These are phyloP conservation scores for Illadopsis cleaveri DNA, from an alignment of 2,113 vertebrate species.

Conservation along the genomic window DNA sequence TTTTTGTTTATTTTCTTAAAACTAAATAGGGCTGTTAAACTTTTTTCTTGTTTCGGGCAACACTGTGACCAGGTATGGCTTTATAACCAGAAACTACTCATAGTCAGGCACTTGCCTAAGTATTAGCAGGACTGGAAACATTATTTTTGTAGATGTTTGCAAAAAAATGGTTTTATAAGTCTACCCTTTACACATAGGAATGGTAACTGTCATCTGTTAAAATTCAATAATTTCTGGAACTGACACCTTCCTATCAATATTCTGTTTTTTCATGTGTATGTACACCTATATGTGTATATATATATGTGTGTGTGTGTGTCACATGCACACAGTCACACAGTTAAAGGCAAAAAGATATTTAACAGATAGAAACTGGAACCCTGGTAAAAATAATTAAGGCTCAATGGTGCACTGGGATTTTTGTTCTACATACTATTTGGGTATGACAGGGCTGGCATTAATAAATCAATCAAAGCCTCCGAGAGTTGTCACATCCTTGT, in stretches of 20 bases:
- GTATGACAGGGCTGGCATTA: not conserved
- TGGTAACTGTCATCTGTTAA: not conserved
- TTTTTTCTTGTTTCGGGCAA: not conserved
- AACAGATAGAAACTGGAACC: not conserved
- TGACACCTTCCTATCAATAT: not conserved
- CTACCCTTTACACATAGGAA: not conserved
- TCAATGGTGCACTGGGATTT: not conserved
- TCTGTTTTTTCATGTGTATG: not conserved
- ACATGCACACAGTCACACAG: not conserved
- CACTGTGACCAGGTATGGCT: not conserved
- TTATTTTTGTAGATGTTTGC: not conserved
- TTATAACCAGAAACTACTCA: not conserved
- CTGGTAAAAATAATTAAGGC: constrained; percentile 19
- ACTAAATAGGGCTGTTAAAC: not conserved
- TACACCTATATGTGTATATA: not conserved
- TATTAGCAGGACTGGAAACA: not conserved
- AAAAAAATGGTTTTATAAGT: not conserved
- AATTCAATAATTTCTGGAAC: not conserved
- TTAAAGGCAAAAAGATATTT: not conserved
- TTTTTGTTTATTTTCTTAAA: not conserved
- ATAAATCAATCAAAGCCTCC: not conserved
- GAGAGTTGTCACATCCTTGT: not conserved
- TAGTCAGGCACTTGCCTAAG: not conserved
- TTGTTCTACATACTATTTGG: not conserved
- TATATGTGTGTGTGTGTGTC: not conserved